Percentiles rank a stretch among this genome's conserved stretches.
These are phyloP conservation scores for Huso huso DNA, from an alignment of 2,797 vertebrate genomes.

Conservation along the genomic window DNA sequence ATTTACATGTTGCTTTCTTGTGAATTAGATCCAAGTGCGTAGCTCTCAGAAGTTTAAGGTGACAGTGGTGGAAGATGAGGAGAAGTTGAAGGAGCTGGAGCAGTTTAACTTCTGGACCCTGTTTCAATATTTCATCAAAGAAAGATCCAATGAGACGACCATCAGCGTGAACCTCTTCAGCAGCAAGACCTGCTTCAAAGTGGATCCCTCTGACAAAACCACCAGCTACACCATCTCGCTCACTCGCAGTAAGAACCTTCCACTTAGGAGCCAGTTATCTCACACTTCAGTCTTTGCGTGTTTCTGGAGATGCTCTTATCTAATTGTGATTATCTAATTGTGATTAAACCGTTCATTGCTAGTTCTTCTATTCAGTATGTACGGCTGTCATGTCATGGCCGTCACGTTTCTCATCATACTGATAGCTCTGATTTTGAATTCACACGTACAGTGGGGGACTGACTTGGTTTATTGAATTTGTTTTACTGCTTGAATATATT, in stretches of 20 bases:
- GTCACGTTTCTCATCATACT: too few species aligned
- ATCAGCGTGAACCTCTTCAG: conserved; percentile 74
- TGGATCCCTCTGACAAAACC: conserved; percentile 55
- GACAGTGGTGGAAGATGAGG: conserved; percentile 73
- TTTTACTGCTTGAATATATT: too few species aligned
- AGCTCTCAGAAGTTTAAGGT: conserved; percentile 74
- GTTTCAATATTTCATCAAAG: conserved; percentile 65
- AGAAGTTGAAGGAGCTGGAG: conserved; percentile 75
- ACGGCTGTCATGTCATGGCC: not conserved
- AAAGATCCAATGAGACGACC: conserved; percentile 78
- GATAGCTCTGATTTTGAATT: not conserved
- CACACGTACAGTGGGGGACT: too few species aligned
- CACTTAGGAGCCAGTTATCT: not conserved
- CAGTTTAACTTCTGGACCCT: conserved; percentile 65
- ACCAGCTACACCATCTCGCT: conserved; percentile 58
- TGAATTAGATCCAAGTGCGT: conserved; percentile 69
- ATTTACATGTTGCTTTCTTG: conserved; percentile 3
- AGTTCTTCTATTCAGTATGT: not conserved
- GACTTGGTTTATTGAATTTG: too few species aligned
- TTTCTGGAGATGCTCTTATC: not conserved
- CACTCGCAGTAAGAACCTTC: conserved; percentile 61
- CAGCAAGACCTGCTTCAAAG: conserved; percentile 78
- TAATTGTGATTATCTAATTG: not conserved
- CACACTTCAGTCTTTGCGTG: not conserved
- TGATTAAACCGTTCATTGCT: not conserved